A percentile compares a stretch with the other conserved stretches of the same genome.
These are phyloP conservation scores for Ornithorhynchus anatinus DNA, from an alignment of 2,113 vertebrate species.

Conservation along the genomic window DNA sequence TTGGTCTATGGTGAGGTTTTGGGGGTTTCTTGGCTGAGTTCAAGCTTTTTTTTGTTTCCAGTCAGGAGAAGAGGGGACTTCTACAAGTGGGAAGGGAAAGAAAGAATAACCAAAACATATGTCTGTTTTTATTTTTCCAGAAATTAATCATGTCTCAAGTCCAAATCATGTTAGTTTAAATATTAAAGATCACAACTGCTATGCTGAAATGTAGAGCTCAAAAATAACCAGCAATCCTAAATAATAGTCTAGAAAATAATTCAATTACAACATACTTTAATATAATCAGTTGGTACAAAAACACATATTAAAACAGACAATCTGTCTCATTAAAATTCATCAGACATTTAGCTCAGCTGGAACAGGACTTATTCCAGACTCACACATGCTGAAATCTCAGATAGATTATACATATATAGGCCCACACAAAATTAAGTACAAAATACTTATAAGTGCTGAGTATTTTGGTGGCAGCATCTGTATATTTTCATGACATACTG, in stretches of 20 bases:
- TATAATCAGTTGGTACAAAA: conserved; percentile 58
- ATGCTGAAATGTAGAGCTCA: conserved; percentile 18
- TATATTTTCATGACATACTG: conserved; percentile 39
- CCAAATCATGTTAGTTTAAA: conserved; percentile 20
- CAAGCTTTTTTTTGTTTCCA: background rate
- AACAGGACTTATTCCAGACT: conserved; percentile 50
- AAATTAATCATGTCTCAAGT: conserved; percentile 31
- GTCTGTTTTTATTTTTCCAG: conserved; percentile 6
- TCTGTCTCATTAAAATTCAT: conserved; percentile 63
- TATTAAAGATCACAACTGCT: conserved; percentile 16
- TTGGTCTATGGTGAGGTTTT: conserved; percentile 7
- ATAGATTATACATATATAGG: conserved; percentile 32
- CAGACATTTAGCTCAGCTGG: conserved; percentile 43
- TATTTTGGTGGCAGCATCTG: conserved; percentile 44
- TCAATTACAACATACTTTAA: conserved; percentile 47
- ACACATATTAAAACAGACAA: conserved; percentile 54
- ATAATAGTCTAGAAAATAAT: conserved; percentile 54
- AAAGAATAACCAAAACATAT: background rate
- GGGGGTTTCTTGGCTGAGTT: background rate
- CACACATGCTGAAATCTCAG: conserved; percentile 43
- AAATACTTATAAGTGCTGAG: conserved; percentile 38
- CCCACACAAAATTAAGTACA: conserved; percentile 40
- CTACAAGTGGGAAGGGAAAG: background rate
- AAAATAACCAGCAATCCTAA: conserved; percentile 41
- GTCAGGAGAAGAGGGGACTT: background rate